Base-by-base conservation (phyloP, 2,797 vertebrate species). In the Notamacropus eugenii region DNA sequence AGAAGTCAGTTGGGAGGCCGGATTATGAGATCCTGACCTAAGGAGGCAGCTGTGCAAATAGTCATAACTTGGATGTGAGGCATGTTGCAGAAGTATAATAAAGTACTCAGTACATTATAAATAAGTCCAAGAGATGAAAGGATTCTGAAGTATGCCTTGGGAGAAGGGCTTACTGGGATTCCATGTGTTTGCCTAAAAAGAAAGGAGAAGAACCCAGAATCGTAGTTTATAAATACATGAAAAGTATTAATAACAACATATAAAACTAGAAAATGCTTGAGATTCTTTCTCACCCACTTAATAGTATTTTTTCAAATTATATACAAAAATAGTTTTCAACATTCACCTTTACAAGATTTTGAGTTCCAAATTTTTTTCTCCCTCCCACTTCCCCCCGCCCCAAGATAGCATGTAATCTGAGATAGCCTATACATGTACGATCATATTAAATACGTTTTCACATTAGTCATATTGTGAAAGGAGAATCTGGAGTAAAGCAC, bases 161-260 rank as follows among this genome's bases (percentile, higher is more conserved):
- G 94, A 94, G 93, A 56, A 19, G 13, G 93, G 2, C 57, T 95
- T 87, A 57, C 55, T 4, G 74, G 55, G 54, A 87, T 52, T 9
- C 50, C 55, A 90, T 94, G 22, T 94, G 50, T 93, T 28, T 28
- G 11, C 19, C 46, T 97, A 93, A 91, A 0, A 95, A 14, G 90
- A 92, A 95, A 94, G 50, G 8, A 1, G 92, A 58, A 46, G 52
- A n/a, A 2, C 59, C 90, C 28, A 55, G 91, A 55, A 0, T 57
- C 24, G 67, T 92, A 93, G 4, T 29, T 14, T 96, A 13, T 94
- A 97, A 97, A 94, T 87, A 50, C 12, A 91, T 59, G 59, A 92
- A 67, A n/a, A 58, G 90, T 90, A 92, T 54, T 46, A 27, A 11
- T 55, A 82, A 50, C 24, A 46, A n/a, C 29, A 29, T 28, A 46